A percentile compares a stretch with the other conserved stretches of the same genome.
These are phyloP conservation scores for Macrobrachium rosenbergii DNA, from an alignment of 1,140 invertebrate species.

Conservation along the genomic window DNA sequence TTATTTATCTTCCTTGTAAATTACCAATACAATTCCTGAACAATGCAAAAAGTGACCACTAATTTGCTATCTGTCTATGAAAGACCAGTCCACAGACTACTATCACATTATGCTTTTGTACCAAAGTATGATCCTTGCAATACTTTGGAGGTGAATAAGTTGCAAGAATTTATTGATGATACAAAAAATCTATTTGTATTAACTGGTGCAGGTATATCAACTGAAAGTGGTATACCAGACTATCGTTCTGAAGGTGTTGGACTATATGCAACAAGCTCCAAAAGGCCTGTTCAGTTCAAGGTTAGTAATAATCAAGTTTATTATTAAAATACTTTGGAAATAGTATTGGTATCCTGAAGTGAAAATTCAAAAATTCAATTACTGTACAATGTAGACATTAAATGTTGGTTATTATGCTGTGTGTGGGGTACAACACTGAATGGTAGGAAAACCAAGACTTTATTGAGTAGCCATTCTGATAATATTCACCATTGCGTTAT, in stretches of 20 bases:
- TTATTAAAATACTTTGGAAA: neutral
- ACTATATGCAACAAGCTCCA: constrained; percentile 86
- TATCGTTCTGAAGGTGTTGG: constrained; percentile 95
- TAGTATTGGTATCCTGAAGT: neutral
- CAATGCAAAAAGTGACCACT: too few relatives aligned
- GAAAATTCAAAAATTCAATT: neutral
- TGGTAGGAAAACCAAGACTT: too few relatives aligned
- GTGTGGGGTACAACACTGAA: too few relatives aligned
- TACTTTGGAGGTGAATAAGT: constrained; percentile 75
- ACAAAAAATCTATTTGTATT: constrained; percentile 76
- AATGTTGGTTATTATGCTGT: too few relatives aligned
- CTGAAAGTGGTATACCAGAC: constrained; percentile 94
- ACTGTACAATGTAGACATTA: neutral
- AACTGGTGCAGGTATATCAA: constrained; percentile 95
- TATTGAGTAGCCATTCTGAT: too few relatives aligned
- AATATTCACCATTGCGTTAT: too few relatives aligned
- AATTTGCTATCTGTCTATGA: too few relatives aligned
- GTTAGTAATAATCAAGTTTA: constrained; percentile 5
- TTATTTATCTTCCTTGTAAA: too few relatives aligned
- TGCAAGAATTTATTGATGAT: constrained; percentile 71
- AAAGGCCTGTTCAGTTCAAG: constrained; percentile 82
- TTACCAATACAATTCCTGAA: too few relatives aligned
- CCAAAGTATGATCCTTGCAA: constrained; percentile 79
- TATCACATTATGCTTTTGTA: constrained; percentile 73
- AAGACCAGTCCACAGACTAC: too few relatives aligned